Conservation (phyloP, 2,113 vertebrate species). For the Saccopteryx bilineata region DNA sequence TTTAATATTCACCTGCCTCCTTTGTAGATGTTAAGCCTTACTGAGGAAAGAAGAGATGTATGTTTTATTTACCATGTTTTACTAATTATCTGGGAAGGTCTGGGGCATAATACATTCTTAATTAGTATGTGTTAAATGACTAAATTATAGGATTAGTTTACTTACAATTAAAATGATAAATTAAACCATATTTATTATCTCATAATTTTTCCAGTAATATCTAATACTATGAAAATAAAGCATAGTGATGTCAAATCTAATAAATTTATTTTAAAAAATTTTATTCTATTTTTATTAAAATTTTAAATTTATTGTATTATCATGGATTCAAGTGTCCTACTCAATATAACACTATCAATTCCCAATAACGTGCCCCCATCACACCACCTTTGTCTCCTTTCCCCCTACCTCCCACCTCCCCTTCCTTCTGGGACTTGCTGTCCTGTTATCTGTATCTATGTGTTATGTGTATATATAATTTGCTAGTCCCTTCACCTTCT, state of each 20-base stretch:
- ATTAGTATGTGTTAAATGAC: not conserved
- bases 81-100: not conserved
- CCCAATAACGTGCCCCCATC: too few relatives aligned
- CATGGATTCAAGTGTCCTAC: too few relatives aligned
- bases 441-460: too few relatives aligned
- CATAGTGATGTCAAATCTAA: not conserved
- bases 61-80: not conserved
- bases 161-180: slow-evolving; percentile 16
- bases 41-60: not conserved
- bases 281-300: too few relatives aligned
- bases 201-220: slow-evolving; percentile 37
- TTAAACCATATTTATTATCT: slow-evolving; percentile 1
- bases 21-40: not conserved
- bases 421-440: too few relatives aligned
- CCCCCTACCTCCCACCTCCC: too few relatives aligned
- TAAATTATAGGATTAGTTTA: slow-evolving; percentile 8
- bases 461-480: too few relatives aligned
- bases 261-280: not conserved
- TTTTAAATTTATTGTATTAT: too few relatives aligned
- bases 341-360: too few relatives aligned
- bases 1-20: not conserved
- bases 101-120: not conserved
- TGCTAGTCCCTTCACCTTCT: too few relatives aligned
- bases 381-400: too few relatives aligned
- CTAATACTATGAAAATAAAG: slow-evolving; percentile 17